Conservation (phyloP, 35 echinoderm and acorn worm genomes). For the Acanthaster planci region DNA sequence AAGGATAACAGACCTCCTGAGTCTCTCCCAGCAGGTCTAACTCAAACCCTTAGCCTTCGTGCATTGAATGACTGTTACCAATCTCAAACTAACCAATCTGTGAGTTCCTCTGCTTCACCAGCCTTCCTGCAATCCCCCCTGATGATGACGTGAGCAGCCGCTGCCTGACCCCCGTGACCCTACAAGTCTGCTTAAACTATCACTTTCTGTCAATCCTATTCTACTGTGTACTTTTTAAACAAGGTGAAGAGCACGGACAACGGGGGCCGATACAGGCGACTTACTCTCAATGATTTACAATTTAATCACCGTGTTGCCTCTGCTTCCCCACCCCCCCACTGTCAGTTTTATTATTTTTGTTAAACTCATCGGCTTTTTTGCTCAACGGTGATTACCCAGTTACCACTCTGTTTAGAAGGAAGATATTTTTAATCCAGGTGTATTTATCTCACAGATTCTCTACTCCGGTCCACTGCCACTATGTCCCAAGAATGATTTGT, state of each 20-base stretch:
- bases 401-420: neutral
- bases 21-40: neutral
- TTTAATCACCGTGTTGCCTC: neutral
- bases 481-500: no score
- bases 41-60: neutral
- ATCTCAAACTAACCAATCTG: neutral
- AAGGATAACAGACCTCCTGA: slow-evolving; percentile 2
- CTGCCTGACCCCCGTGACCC: neutral
- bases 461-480: no score
- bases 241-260: slow-evolving; percentile 9
- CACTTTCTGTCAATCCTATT: neutral
- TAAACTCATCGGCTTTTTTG: no score
- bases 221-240: slow-evolving; percentile 19
- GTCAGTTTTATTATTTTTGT: no score
- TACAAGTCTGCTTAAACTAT: slow-evolving; percentile 15
- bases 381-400: neutral
- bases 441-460: neutral
- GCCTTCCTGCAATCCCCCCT: neutral
- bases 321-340: neutral
- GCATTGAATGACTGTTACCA: slow-evolving; percentile 23
- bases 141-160: slow-evolving; percentile 14
- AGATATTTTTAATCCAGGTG: neutral
- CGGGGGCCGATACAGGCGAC: slow-evolving; percentile 16
- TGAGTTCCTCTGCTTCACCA: neutral
- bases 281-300: slow-evolving; percentile 3